Evolutionary conservation across 2,797 vertebrate species (phyloP), one percentile per base, ranked within the genome.

Genomic region (Staurois parvus): DNA sequence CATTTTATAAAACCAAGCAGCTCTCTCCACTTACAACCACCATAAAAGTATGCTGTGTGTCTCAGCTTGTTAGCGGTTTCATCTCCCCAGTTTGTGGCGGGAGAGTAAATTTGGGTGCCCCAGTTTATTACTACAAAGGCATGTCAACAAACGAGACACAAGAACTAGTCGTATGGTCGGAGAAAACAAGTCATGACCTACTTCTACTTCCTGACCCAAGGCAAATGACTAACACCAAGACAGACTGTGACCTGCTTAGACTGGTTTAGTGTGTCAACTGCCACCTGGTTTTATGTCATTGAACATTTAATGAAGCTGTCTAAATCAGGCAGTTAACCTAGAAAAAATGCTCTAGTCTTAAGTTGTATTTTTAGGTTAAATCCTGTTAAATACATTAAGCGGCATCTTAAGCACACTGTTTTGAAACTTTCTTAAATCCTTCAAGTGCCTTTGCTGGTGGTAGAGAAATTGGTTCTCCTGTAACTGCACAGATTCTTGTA

Each of bases 251-350:
- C 91, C 90, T 90, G 90, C 88, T 94, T 92, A 90, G 88, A 91
- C 88, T 88, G 87, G 89, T 91, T 93, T 89, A 91, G 89, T 93
- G 90, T 92, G 92, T 93, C 91, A 94, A 91, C 88, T 90, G 91
- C 90, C 90, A 92, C 91, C 91, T 94, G 92, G 92, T 92, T 94
- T 92, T 91, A 92, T 90, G 91, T 91, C 91, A 92, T 62, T 93
- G 91, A 93, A 92, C 91, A 88, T 68, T 87, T 89, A 92, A 92
- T 90, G 91, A 93, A 93, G 93, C 91, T 84, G 89, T 92, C 91
- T 88, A 89, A 93, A 89, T 91, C 88, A 88, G 90, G 87, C 88
- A 90, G 80, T 85, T 89, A 92, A 86, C 89, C 84, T 88, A 91
- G 86, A 91, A 90, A 92, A 90, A 91, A 76, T 83, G 85, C 84